Evolutionary conservation across 1,140 invertebrate genomes (phyloP), one percentile per base, ranked within the genome.

Genomic region (Eubasilissa regina): DNA sequence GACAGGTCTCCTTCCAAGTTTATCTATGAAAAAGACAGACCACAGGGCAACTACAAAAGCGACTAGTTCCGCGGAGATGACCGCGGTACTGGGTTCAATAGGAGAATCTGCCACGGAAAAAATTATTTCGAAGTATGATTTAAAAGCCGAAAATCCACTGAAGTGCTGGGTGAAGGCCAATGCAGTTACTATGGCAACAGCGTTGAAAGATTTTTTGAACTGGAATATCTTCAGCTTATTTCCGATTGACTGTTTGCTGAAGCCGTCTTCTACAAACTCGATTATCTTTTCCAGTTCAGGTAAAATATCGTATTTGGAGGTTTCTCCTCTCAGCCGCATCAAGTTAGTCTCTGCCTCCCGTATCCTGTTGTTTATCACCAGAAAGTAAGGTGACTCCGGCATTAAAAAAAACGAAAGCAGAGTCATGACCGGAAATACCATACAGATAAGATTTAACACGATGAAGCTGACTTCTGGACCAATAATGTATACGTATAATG

Each of bases 381-480:
- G 44, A 19, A 47, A 75, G 25, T 75, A 48, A 15, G 74, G 74
- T 12, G 74, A 75, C 44, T 75, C 74, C 10, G 74, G 74, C 74
- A 75, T 75, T 0, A 13, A 10, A 10, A 48, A 48, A n/a, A 75
- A 75, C 12, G 74, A 44, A 9, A 75, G 60, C 8, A 75, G 4
- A 35, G 43, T 48, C 10, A 35, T 21, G 21, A 77, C 0, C n/a
- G 75, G 73, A 4, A 75, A 75, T 4, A 60, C 1, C 9, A 75
- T 19, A 43, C 53, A 60, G 10, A 45, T 7, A 8, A 60, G 0
- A 45, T 75, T 75, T 17, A 56, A n/a, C 6, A 53, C 15, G 0
- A 44, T 0, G 45, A 75, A 45, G 44, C 43, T 75, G 19, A 60
- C 56, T 3, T 45, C 12, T 9, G 53, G 43, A 8, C 73, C 56